These are phyloP conservation scores for Andricus curvator DNA, from an alignment of 2,888 invertebrate genomes.

Conservation along the genomic window DNA sequence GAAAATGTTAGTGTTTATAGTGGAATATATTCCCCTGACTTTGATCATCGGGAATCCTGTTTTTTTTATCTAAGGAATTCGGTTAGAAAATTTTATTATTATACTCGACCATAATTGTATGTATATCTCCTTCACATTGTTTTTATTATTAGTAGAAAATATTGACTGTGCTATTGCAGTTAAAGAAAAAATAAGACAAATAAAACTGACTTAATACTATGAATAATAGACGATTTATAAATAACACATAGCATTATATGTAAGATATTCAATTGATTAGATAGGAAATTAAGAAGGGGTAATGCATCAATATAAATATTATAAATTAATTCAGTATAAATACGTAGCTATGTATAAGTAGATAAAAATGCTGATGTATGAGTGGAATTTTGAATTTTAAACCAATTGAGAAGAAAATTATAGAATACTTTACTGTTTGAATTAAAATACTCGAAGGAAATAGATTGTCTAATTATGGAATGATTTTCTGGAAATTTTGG, in stretches of 20 bases:
- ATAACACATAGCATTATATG: constrained; percentile 1
- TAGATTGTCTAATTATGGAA: not conserved
- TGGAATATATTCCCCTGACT: constrained; percentile 15
- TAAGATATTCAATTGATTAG: constrained; percentile 22
- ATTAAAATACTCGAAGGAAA: constrained; percentile 23
- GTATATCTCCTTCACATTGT: constrained; percentile 9
- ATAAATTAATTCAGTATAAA: constrained; percentile 1
- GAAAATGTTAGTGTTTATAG: constrained; percentile 22
- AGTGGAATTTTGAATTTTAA: not conserved
- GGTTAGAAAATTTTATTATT: constrained; percentile 43
- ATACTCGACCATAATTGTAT: constrained; percentile 23
- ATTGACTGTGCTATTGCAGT: not conserved
- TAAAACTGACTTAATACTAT: constrained; percentile 20
- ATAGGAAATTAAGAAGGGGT: constrained; percentile 12
- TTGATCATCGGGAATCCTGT: constrained; percentile 9
- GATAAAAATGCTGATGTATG: constrained; percentile 1
- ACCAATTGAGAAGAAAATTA: not conserved
- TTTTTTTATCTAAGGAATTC: constrained; percentile 52
- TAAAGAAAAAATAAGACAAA: constrained; percentile 26
- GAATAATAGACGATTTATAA: constrained; percentile 26
- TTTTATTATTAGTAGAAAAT: constrained; percentile 32
- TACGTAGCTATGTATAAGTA: not conserved
- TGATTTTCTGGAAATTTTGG: constrained; percentile 2
- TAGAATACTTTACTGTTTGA: not conserved
- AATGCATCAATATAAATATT: constrained; percentile 10